Evolutionary conservation across 2,888 invertebrate genomes (phyloP).

Genomic region (Cataglyphis livida): DNA sequence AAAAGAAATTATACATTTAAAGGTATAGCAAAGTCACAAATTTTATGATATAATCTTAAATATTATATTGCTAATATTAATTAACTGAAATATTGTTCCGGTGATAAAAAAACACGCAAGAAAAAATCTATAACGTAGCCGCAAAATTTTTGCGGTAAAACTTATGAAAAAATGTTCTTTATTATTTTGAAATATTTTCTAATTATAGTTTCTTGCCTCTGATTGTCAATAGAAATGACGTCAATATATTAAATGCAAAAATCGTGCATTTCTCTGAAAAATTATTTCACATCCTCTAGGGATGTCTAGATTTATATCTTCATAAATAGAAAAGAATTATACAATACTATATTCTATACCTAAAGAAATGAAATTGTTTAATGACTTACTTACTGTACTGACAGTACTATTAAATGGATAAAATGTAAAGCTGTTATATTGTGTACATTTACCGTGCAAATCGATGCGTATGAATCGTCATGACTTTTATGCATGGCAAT

Average conservation of each 20-base stretch:
- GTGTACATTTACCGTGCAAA: background rate
- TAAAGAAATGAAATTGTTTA: slow-evolving; percentile 6
- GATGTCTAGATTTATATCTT: background rate
- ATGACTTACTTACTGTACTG: background rate
- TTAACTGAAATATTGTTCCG: background rate
- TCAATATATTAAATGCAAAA: background rate
- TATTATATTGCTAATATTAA: slow-evolving; percentile 9
- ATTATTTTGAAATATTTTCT: background rate
- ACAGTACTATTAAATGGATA: background rate
- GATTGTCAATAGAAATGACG: background rate
- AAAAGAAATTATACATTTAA: background rate
- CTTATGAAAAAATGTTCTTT: slow-evolving; percentile 10
- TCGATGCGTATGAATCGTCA: slow-evolving; percentile 5
- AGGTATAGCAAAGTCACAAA: background rate
- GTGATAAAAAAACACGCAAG: background rate
- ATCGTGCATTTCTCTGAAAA: background rate
- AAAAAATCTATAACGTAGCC: background rate
- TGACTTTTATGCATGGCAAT: slow-evolving; percentile 24
- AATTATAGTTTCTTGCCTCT: slow-evolving; percentile 11
- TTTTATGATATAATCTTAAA: background rate
- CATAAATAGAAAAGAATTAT: background rate
- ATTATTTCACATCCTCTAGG: background rate
- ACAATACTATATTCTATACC: background rate
- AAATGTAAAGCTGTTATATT: background rate
- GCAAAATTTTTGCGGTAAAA: slow-evolving; percentile 45